Conservation (phyloP, 2,113 vertebrate species). For the Panthera uncia region DNA sequence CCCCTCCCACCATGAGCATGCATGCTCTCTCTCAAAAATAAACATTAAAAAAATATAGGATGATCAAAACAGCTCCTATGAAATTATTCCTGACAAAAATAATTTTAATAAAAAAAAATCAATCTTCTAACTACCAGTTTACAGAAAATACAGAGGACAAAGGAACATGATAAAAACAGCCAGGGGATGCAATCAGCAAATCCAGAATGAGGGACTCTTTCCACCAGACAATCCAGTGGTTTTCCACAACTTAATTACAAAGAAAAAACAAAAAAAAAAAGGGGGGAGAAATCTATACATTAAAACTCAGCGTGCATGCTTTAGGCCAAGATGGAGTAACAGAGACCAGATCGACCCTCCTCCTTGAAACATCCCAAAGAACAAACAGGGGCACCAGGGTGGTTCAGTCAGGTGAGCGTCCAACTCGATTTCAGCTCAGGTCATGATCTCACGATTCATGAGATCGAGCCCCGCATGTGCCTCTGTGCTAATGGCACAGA, state of each 20-base stretch:
- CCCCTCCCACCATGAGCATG: no score
- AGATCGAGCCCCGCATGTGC: no score
- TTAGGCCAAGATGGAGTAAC: background rate
- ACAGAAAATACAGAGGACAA: background rate
- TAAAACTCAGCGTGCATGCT: background rate
- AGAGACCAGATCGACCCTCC: background rate
- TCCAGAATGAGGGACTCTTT: background rate
- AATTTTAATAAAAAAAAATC: background rate
- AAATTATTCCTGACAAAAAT: background rate
- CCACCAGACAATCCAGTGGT: background rate
- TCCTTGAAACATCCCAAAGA: background rate
- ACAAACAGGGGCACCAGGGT: background rate
- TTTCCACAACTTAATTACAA: background rate
- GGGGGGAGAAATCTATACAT: background rate
- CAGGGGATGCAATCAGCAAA: background rate
- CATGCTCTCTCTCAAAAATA: no score
- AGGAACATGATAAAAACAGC: background rate
- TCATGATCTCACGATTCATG: no score
- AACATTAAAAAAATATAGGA: no score
- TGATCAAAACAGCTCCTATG: no score
- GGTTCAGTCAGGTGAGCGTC: no score
- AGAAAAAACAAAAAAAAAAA: background rate
- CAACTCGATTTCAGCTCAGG: no score
- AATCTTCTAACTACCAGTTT: background rate
- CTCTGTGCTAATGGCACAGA: no score